Evolutionary conservation across 2,797 vertebrate genomes (phyloP), one percentile per base, ranked within the genome.

Genomic region (Takifugu ocellatus): DNA sequence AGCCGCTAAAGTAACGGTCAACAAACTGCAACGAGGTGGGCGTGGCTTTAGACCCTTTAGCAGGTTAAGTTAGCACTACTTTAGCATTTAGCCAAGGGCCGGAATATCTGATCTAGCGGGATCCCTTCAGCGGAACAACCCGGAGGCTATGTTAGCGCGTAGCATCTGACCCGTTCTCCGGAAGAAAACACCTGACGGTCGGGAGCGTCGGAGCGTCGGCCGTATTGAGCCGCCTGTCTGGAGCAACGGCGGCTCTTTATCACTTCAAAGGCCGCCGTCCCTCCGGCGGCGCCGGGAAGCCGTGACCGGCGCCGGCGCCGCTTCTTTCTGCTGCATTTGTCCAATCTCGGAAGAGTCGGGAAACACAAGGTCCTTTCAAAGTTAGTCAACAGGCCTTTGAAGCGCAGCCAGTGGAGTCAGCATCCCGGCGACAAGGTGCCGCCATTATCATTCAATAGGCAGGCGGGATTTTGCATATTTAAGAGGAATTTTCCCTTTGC

Each of bases 351-450:
- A 87, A 87, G 84, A 85, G 86, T 87, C 83, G 85, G 84, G 86
- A 81, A 88, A 86, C 85, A 85, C 84, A 87, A 90, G 86, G 86
- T 88, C 86, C 82, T 89, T 85, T 89, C 86, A 90, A 88, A 86
- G 84, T 87, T 80, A 88, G 88, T 88, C 88, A 87, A 85, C 88
- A 85, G 84, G 84, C 82, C 83, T 89, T 88, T 89, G 87, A 89
- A 86, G 86, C 78, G 49, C 74, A 78, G 87, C 87, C 86, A 89
- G 85, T 78, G 60, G 81, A 89, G 87, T 89, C 86, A 87, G 86
- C 86, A 86, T 76, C 78, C 82, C 84, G 39, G 83, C 66, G 84
- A 88, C 86, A 83, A 87, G 85, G 86, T 87, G 85, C 83, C 71
- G 78, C 72, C 78, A 86, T 86, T 88, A 89, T 88, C 87, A 84